These are phyloP conservation scores for Apodemia duryi DNA, from an alignment of 2,888 invertebrate species.

Conservation along the genomic window DNA sequence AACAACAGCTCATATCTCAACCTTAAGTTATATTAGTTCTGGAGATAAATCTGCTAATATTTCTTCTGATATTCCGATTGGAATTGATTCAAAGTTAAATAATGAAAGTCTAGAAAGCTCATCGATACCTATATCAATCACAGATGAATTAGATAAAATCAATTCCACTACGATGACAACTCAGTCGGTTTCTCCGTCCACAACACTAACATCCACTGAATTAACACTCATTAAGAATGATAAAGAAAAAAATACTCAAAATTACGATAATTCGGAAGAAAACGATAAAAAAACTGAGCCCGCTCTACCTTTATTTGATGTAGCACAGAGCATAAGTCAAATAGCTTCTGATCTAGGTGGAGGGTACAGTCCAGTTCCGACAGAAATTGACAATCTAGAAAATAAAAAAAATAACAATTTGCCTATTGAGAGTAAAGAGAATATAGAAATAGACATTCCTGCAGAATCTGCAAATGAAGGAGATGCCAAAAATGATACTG, in stretches of 20 bases:
- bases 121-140: slow-evolving; percentile 32
- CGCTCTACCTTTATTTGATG: slow-evolving; percentile 57
- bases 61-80: slow-evolving; percentile 22
- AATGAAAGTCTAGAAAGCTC: slow-evolving; percentile 25
- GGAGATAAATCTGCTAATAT: slow-evolving; percentile 24
- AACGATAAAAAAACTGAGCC: slow-evolving; percentile 41
- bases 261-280: slow-evolving; percentile 27
- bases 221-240: slow-evolving; percentile 38
- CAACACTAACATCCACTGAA: slow-evolving; percentile 56
- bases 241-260: slow-evolving; percentile 28
- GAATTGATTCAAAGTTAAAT: slow-evolving; percentile 9
- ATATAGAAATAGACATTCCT: slow-evolving; percentile 62
- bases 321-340: slow-evolving; percentile 72
- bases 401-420: slow-evolving; percentile 44
- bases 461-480: slow-evolving; percentile 39
- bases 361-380: slow-evolving; percentile 56
- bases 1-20: slow-evolving; percentile 33
- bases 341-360: slow-evolving; percentile 69
- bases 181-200: slow-evolving; percentile 66
- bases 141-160: slow-evolving; percentile 43
- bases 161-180: slow-evolving; percentile 65
- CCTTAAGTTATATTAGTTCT: slow-evolving; percentile 36
- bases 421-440: slow-evolving; percentile 67
- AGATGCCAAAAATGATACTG: slow-evolving; percentile 32
- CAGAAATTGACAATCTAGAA: slow-evolving; percentile 54